A percentile compares a stretch with the other conserved stretches of the same genome.
These are phyloP conservation scores for Orbicella faveolata DNA, from an alignment of 64 coral and sea anemone genomes.

Conservation along the genomic window DNA sequence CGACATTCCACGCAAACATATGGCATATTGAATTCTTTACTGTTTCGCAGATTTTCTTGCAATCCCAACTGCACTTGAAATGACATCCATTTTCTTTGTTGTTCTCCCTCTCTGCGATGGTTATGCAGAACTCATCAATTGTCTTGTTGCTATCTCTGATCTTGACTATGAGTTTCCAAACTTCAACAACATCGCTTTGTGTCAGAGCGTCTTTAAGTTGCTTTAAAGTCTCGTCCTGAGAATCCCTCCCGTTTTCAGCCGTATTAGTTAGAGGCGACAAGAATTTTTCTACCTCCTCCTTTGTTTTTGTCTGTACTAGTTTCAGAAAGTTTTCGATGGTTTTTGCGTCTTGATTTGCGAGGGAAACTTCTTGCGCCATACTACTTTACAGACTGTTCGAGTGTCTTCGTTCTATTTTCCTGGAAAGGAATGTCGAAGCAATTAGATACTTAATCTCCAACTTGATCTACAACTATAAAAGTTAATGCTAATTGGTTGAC, in stretches of 20 bases:
- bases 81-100: too few species aligned
- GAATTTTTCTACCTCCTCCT: not conserved
- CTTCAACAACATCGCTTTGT: not conserved
- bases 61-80: too few species aligned
- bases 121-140: too few species aligned
- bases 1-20: not conserved
- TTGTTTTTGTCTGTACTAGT: not conserved
- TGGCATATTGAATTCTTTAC: not conserved
- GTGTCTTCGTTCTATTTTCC: too few species aligned
- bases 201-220: not conserved
- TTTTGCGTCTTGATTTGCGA: not conserved
- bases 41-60: too few species aligned
- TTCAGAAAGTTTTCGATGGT: not conserved
- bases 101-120: too few species aligned
- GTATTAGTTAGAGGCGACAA: not conserved
- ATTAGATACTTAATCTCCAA: too few species aligned
- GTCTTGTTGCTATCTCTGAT: too few species aligned
- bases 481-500: too few species aligned
- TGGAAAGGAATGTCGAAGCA: too few species aligned
- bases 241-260: not conserved
- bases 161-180: not conserved
- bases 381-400: not conserved
- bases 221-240: not conserved
- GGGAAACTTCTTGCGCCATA: not conserved
- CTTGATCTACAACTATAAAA: too few species aligned